phyloP scores from a whole-genome alignment of 2,888 invertebrate species.

The Dexiosoma caninum region DNA sequence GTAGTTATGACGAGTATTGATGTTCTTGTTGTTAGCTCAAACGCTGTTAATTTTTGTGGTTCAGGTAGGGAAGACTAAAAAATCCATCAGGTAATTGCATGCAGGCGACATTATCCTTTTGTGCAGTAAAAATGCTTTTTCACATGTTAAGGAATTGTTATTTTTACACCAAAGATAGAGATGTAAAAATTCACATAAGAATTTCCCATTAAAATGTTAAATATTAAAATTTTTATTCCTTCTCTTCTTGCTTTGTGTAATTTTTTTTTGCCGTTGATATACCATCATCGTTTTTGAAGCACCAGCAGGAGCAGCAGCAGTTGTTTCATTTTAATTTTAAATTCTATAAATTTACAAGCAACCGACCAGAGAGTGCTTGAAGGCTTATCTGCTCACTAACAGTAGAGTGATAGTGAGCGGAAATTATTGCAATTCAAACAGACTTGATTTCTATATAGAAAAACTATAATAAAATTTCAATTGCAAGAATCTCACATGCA shows the following conservation, averaged over 20 bases:
- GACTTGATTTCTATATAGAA: no score
- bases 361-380: conserved; percentile 55
- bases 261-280: background rate
- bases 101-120: conserved; percentile 57
- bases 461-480: no score
- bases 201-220: conserved; percentile 26
- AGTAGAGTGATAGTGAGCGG: no score
- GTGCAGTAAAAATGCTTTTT: conserved; percentile 7
- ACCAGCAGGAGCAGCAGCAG: conserved; percentile 34
- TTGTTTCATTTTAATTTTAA: conserved; percentile 55
- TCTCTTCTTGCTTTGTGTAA: background rate
- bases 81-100: conserved; percentile 12
- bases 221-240: background rate
- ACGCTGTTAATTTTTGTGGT: background rate
- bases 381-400: conserved; percentile 34
- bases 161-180: conserved; percentile 31
- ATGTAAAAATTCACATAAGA: conserved; percentile 42
- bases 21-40: background rate
- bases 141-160: background rate
- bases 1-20: background rate
- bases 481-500: no score
- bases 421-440: no score
- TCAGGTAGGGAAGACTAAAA: background rate
- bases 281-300: conserved; percentile 25
- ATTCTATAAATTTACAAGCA: conserved; percentile 62